These are phyloP conservation scores for Mystacornis crossleyi DNA, from an alignment of 2,113 vertebrate genomes.

Conservation along the genomic window DNA sequence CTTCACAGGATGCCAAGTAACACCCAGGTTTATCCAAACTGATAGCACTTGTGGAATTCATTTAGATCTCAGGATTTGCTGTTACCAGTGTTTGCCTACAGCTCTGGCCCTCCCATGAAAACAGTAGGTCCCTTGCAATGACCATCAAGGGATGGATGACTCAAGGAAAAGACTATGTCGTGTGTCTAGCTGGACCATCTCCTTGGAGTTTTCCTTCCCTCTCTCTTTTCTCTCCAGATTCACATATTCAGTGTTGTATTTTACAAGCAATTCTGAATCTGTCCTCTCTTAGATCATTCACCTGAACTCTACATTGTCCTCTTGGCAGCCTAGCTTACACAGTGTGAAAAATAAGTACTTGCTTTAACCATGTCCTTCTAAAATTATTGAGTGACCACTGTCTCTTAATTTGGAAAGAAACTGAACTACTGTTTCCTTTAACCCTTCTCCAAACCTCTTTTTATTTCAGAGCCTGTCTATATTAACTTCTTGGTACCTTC, in stretches of 20 bases:
- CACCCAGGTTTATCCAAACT: neutral
- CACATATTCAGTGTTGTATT: neutral
- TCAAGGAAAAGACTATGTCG: neutral
- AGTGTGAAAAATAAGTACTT: neutral
- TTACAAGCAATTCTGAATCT: neutral
- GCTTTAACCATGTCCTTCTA: neutral
- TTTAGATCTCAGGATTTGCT: neutral
- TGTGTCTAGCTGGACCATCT: neutral
- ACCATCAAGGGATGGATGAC: neutral
- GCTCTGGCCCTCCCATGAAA: neutral
- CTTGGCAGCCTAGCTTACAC: neutral
- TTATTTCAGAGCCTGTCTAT: neutral
- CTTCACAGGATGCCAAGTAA: neutral
- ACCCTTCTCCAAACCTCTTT: neutral
- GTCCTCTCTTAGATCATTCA: neutral
- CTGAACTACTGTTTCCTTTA: neutral
- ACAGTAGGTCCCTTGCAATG: neutral
- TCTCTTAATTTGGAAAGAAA: neutral
- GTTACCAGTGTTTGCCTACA: neutral
- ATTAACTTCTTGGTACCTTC: neutral
- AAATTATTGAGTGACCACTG: neutral
- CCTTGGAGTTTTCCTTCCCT: neutral
- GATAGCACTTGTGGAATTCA: neutral
- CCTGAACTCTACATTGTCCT: neutral
- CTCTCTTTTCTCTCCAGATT: neutral